Conservation (phyloP, 2,888 invertebrate species). For the Stenodema calcarata region DNA sequence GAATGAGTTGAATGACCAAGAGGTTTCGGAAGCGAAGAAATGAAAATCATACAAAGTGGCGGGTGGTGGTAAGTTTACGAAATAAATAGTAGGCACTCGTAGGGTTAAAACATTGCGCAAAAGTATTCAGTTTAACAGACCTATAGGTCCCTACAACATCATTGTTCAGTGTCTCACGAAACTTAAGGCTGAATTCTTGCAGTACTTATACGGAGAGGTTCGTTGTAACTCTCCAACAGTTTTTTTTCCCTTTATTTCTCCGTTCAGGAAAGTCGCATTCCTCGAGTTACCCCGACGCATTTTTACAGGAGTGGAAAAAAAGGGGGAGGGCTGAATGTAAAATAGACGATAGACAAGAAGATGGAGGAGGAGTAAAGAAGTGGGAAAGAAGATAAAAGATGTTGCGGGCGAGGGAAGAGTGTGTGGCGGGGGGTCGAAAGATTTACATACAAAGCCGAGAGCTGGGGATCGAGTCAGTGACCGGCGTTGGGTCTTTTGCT, state of each 20-base stretch:
- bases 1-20: too few species aligned
- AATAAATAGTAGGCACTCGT: too few species aligned
- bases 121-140: too few species aligned
- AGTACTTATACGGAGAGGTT: not conserved
- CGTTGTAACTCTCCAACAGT: not conserved
- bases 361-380: slow-evolving; percentile 6
- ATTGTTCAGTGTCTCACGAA: not conserved
- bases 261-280: not conserved
- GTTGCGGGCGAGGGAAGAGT: not conserved
- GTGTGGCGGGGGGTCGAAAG: not conserved
- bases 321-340: not conserved
- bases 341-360: slow-evolving; percentile 17
- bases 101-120: too few species aligned
- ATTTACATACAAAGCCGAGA: slow-evolving; percentile 46
- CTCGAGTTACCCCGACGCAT: not conserved
- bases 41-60: too few species aligned
- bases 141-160: not conserved
- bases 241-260: not conserved
- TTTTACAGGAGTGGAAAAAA: not conserved
- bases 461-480: slow-evolving; percentile 36
- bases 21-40: too few species aligned
- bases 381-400: slow-evolving; percentile 20
- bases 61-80: too few species aligned
- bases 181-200: not conserved
- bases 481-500: slow-evolving; percentile 46